Conservation (phyloP, 2,888 invertebrate species). For the Parelbella ahira region DNA sequence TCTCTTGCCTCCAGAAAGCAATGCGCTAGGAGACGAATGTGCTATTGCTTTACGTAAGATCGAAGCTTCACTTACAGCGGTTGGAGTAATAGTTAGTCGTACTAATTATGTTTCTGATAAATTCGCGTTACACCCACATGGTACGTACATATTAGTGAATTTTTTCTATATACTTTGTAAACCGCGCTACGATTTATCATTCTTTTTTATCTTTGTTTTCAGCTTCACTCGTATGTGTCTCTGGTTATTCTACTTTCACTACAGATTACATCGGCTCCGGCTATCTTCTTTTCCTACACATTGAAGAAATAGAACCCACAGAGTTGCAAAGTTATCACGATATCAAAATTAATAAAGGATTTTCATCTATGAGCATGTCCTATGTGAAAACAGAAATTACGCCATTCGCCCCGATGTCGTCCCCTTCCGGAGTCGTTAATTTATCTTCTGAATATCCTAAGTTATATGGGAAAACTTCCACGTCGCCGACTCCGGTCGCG, state of each 20-base stretch:
- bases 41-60: conserved; percentile 31
- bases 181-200: too few species aligned
- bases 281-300: conserved; percentile 10
- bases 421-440: conserved; percentile 27
- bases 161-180: too few species aligned
- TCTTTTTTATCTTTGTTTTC: conserved; percentile 5
- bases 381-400: neutral
- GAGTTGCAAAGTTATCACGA: neutral
- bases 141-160: conserved; percentile 30
- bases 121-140: conserved; percentile 37
- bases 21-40: conserved; percentile 35
- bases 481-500: conserved; percentile 28
- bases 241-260: neutral
- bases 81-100: conserved; percentile 40
- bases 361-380: neutral
- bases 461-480: conserved; percentile 34
- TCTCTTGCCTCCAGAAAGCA: conserved; percentile 35
- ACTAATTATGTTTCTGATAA: conserved; percentile 28
- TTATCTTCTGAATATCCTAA: conserved; percentile 33
- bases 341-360: neutral
- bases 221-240: conserved; percentile 14
- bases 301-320: conserved; percentile 2
- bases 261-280: conserved; percentile 1
- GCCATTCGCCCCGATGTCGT: neutral
- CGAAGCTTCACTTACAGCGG: conserved; percentile 36